A percentile compares a stretch with the other conserved stretches of the same genome.
Evolutionary conservation across 2,113 vertebrate genomes (phyloP).

Genomic region (Craseonycteris thonglongyai): DNA sequence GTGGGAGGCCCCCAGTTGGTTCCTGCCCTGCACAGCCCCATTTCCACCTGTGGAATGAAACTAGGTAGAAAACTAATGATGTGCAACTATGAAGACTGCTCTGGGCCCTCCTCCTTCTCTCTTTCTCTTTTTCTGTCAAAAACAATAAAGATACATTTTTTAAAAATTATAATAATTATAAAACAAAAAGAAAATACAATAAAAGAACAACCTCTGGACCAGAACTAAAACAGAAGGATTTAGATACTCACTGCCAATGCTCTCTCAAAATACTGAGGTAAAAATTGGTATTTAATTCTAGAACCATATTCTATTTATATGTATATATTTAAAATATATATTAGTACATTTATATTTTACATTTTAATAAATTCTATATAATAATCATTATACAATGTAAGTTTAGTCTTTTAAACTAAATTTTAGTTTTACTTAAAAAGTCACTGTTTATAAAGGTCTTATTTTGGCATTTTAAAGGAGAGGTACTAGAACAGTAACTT

Average conservation of each 20-base stretch:
- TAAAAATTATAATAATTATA: too few relatives aligned
- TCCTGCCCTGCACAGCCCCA: too few relatives aligned
- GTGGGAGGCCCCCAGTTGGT: too few relatives aligned
- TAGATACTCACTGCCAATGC: background rate
- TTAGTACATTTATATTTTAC: background rate
- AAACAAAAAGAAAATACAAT: background rate
- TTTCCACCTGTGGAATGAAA: too few relatives aligned
- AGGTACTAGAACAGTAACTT: background rate
- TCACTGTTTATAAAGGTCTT: background rate
- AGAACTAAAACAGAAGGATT: background rate
- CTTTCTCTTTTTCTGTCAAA: too few relatives aligned
- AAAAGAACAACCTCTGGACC: background rate
- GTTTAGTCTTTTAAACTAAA: background rate
- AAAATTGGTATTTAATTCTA: background rate
- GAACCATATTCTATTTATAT: background rate
- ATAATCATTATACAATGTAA: background rate
- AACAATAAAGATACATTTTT: too few relatives aligned
- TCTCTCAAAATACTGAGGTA: background rate
- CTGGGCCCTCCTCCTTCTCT: too few relatives aligned
- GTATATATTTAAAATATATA: background rate
- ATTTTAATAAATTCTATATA: background rate
- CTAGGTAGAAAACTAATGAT: too few relatives aligned
- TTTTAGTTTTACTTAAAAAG: background rate
- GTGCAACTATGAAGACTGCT: too few relatives aligned
- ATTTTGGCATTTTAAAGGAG: background rate